Evolutionary conservation across 2,888 invertebrate species (phyloP).

Genomic region (Limnephilus marmoratus): DNA sequence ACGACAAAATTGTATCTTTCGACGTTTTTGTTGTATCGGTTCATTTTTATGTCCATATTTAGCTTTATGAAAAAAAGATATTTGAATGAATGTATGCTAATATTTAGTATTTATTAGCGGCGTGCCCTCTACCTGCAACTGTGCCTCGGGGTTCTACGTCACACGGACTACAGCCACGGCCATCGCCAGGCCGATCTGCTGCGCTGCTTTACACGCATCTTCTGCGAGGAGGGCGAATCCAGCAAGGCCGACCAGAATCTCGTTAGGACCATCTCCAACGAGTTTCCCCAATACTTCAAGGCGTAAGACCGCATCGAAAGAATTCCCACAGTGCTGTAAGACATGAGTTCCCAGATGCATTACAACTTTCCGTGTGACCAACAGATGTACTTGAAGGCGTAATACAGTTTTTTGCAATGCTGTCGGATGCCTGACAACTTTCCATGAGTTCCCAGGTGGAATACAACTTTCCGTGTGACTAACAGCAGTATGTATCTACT

Average conservation of each 20-base stretch:
- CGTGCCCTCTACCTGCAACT: conserved; percentile 88
- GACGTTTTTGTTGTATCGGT: not conserved
- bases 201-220: conserved; percentile 91
- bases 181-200: conserved; percentile 89
- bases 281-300: conserved; percentile 88
- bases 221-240: conserved; percentile 87
- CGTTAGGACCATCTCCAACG: conserved; percentile 89
- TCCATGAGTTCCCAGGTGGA: not conserved
- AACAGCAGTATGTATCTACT: not conserved
- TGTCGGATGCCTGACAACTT: not conserved
- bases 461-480: not conserved
- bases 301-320: conserved; percentile 71
- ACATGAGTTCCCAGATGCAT: not conserved
- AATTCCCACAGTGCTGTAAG: not conserved
- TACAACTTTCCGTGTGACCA: conserved; percentile 5
- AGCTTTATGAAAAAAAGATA: not conserved
- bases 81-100: not conserved
- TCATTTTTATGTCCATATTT: not conserved
- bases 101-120: conserved; percentile 74
- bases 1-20: not conserved
- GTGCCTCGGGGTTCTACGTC: conserved; percentile 87
- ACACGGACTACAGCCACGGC: conserved; percentile 87
- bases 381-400: too few species aligned
- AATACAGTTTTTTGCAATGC: too few species aligned
- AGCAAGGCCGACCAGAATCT: conserved; percentile 87